These are phyloP conservation scores for Drosophila rhopaloa DNA, from an alignment of 1,140 invertebrate species.

Conservation along the genomic window DNA sequence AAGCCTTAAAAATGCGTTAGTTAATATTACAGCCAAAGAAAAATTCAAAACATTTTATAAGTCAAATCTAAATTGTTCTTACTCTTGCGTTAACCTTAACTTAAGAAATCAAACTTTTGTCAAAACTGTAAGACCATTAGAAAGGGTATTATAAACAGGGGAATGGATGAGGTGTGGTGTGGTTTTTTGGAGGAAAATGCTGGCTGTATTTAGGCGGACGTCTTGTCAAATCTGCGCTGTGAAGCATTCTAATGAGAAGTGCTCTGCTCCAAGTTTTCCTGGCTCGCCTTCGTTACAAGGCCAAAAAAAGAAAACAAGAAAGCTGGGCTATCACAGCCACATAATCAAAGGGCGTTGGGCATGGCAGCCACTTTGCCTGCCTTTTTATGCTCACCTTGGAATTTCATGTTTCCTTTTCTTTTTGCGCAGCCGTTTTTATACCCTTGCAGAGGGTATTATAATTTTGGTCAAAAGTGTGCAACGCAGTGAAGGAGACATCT, in stretches of 20 bases:
- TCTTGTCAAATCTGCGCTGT: constrained; percentile 73
- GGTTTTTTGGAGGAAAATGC: constrained; percentile 30
- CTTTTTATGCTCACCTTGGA: constrained; percentile 39
- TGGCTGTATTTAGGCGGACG: constrained; percentile 68
- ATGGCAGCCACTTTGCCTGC: constrained; percentile 51
- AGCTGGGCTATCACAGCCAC: constrained; percentile 69
- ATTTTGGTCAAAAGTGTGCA: too few relatives aligned
- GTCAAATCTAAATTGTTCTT: too few relatives aligned
- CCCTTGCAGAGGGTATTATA: too few relatives aligned
- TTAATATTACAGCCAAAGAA: too few relatives aligned
- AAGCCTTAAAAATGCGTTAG: too few relatives aligned
- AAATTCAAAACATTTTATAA: too few relatives aligned
- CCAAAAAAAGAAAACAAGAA: constrained; percentile 46
- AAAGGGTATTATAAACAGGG: constrained; percentile 7
- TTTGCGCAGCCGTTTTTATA: constrained; percentile 22
- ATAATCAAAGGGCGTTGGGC: constrained; percentile 67
- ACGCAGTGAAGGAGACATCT: too few relatives aligned
- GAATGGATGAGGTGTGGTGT: constrained; percentile 11
- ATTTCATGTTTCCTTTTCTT: constrained; percentile 45
- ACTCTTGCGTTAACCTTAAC: too few relatives aligned
- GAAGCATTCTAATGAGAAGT: constrained; percentile 79
- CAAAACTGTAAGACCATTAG: background rate
- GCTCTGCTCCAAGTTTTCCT: constrained; percentile 53
- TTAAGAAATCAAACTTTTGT: background rate
- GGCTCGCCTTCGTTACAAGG: constrained; percentile 50